Conservation (phyloP, 1,140 invertebrate species). For the Whitmania pigra region DNA sequence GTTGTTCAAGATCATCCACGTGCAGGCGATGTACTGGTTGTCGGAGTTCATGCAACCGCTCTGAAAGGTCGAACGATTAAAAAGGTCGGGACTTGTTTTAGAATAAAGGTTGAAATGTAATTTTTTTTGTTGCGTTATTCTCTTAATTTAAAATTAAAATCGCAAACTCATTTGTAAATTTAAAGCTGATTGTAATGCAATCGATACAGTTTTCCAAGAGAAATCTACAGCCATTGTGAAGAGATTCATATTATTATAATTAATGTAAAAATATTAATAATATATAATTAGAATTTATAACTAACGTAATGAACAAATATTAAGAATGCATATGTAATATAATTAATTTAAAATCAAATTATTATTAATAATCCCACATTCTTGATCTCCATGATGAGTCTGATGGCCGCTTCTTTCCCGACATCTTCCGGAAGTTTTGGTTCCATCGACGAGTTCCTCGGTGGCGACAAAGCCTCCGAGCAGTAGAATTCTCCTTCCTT, state of each 20-base stretch:
- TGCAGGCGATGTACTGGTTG: slow-evolving; percentile 68
- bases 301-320: too few species aligned
- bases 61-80: slow-evolving; percentile 32
- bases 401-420: slow-evolving; percentile 64
- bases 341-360: background rate
- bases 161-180: background rate
- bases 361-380: slow-evolving; percentile 36
- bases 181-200: too few species aligned
- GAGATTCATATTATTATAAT: too few species aligned
- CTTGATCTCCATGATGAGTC: slow-evolving; percentile 77
- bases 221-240: background rate
- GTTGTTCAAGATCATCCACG: slow-evolving; percentile 83
- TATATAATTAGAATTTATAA: too few species aligned
- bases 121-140: too few species aligned
- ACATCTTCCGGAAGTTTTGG: slow-evolving; percentile 71
- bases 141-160: too few species aligned
- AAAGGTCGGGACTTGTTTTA: too few species aligned
- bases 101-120: too few species aligned
- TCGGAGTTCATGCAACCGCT: slow-evolving; percentile 82
- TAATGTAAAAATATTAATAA: too few species aligned
- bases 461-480: slow-evolving; percentile 46
- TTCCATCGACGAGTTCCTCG: slow-evolving; percentile 40
- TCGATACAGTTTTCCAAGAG: too few species aligned
- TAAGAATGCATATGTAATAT: too few species aligned
- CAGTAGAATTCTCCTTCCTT: slow-evolving; percentile 64